Evolutionary conservation across 1,140 invertebrate species (phyloP).

Genomic region (Eumaeus atala): DNA sequence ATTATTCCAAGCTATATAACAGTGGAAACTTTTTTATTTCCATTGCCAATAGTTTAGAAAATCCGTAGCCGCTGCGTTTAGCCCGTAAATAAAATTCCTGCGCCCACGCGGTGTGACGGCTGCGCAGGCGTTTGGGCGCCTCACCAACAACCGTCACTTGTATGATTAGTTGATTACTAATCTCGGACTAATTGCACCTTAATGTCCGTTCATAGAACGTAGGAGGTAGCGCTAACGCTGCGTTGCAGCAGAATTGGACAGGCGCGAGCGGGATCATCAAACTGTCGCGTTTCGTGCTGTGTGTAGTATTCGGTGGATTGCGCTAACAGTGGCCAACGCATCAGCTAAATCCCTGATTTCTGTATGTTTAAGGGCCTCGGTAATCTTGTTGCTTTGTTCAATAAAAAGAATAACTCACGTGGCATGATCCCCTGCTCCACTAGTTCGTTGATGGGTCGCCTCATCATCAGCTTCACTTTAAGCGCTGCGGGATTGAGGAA

Average conservation of each 20-base stretch:
- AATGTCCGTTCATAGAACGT: not conserved
- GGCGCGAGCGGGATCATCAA: too few species aligned
- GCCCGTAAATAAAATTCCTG: slow-evolving; percentile 61
- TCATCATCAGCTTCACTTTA: slow-evolving; percentile 96
- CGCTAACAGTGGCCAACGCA: too few species aligned
- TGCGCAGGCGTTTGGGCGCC: slow-evolving; percentile 32
- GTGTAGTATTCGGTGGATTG: too few species aligned
- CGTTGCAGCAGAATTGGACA: slow-evolving; percentile 8
- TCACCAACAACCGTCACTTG: slow-evolving; percentile 30
- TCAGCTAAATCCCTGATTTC: too few species aligned
- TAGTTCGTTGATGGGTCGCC: slow-evolving; percentile 94
- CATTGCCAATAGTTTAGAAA: slow-evolving; percentile 39
- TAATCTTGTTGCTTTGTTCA: too few species aligned
- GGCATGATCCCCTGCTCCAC: slow-evolving; percentile 98
- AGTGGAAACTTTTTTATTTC: slow-evolving; percentile 30
- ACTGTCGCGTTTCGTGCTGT: too few species aligned
- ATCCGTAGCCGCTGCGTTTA: slow-evolving; percentile 42
- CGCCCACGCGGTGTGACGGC: slow-evolving; percentile 43
- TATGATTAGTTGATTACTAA: slow-evolving; percentile 33
- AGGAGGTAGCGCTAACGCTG: slow-evolving; percentile 6
- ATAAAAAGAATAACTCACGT: slow-evolving; percentile 83
- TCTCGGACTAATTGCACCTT: slow-evolving; percentile 14
- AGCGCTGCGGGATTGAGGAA: slow-evolving; percentile 83
- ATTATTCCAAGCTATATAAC: slow-evolving; percentile 29
- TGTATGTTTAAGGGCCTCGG: too few species aligned